These are phyloP conservation scores for Drosophila meridionalis DNA, from an alignment of 2,888 invertebrate genomes.

Conservation along the genomic window DNA sequence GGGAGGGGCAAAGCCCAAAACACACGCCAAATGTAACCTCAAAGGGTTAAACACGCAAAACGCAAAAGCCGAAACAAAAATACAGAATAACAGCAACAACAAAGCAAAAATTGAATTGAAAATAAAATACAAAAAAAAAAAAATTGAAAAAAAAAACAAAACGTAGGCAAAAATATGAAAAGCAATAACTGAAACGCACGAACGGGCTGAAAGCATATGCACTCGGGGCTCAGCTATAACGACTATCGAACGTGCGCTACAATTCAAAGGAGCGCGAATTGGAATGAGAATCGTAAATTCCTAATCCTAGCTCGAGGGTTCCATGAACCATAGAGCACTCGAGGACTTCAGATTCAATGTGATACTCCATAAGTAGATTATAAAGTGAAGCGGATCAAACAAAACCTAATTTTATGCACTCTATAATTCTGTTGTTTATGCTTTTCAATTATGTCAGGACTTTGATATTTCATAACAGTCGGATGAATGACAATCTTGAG, in stretches of 20 bases:
- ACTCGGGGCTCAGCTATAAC: constrained; percentile 4
- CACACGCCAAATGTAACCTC: constrained; percentile 81
- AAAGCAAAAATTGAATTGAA: constrained; percentile 33
- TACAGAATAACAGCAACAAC: constrained; percentile 25
- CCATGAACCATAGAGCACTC: background rate
- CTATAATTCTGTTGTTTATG: constrained; percentile 1
- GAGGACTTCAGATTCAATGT: background rate
- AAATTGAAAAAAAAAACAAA: constrained; percentile 45
- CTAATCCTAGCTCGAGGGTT: background rate
- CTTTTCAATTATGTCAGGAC: background rate
- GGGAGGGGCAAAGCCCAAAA: constrained; percentile 41
- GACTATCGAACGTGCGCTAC: constrained; percentile 37
- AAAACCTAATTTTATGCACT: background rate
- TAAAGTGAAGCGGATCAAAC: constrained; percentile 6
- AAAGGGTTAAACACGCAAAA: constrained; percentile 82
- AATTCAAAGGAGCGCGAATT: background rate
- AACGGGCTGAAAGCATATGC: constrained; percentile 33
- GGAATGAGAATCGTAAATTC: background rate
- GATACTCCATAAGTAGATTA: constrained; percentile 1
- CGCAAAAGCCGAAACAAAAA: constrained; percentile 77
- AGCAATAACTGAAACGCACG: constrained; percentile 69
- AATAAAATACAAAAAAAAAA: constrained; percentile 25
- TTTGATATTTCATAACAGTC: background rate
- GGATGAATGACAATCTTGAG: background rate
- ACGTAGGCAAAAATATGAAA: constrained; percentile 70